Base-by-base conservation (phyloP, 2,888 invertebrate species). In the Perithous albicinctus region DNA sequence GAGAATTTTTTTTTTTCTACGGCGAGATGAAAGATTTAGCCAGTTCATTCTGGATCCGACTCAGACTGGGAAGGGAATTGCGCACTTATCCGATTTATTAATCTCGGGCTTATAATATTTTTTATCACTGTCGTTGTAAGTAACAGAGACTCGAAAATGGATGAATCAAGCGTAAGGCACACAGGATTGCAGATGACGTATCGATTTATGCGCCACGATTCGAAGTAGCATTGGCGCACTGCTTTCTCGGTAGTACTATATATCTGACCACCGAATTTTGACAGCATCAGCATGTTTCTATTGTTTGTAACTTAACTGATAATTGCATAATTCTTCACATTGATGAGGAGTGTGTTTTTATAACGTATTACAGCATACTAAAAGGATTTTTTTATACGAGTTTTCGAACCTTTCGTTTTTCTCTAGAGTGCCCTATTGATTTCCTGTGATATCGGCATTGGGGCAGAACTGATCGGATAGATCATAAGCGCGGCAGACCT, bases 401-500 rank as follows among this genome's bases (percentile, higher is more conserved):
- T n/a, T n/a, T 20, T n/a, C 46, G 46, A 4, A 18, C 46, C 18
- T 6, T 18, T 15, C 18, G 46, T 29, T 29, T 29, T 29, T 29
- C 29, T 48, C 54, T 10, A 23, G 10, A 2, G 41, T 38, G 10
- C 15, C 18, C 1, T 18, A 18, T 32, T 26, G 59, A 26, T 61
- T 26, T 69, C 35, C 69, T 6, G 38, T 32, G 61, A 32, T 56
- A 67, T 67, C 56, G 56, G 76, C 18, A 20, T 0, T 8, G 46
- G 59, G 63, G 35, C 38, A 51, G 70, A 77, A 51, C 48, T 29
- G 43, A 51, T 26, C 74, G 83, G 76, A 84, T 85, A 78, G 85
- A 88, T 88, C 86, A 85, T 82, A 80, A 78, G 84, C 85, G 85
- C 86, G 85, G 85, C 87, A 83, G 70, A 86, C 85, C 82, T 83